Evolutionary conservation across 2,113 vertebrate genomes (phyloP), one percentile per base, ranked within the genome.

Genomic region (Mohoua ochrocephala): DNA sequence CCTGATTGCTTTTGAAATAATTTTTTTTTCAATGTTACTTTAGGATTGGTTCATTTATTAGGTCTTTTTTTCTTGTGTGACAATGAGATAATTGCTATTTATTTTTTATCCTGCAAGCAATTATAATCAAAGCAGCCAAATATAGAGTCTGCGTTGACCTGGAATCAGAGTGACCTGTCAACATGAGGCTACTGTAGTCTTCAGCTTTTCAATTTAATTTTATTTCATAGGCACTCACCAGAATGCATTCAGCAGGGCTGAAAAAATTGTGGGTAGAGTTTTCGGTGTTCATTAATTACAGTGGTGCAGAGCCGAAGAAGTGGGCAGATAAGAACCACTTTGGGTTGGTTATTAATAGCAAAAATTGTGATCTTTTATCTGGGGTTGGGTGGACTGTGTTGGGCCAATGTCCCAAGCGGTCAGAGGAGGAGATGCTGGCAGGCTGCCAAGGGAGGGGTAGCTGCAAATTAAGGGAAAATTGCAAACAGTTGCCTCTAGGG

Each of bases 81-180:
- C 94, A 93, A 82, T 93, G 91, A 95, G 91, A 93, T 97, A 97
- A 97, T 96, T 96, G 94, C 91, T 94, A 68, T 95, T 93, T 96
- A 84, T 93, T 96, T 95, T 95, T 93, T 91, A 79, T 93, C 67
- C 37, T 77, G n/a, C 91, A 53, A 92, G 93, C 91, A 93, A 87
- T 96, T 96, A 87, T 57, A 93, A 96, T 94, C 92, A 89, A 89
- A 92, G 88, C 57, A 79, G 65, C 52, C 61, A 76, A 92, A 94
- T 92, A 93, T 31, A 92, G 91, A 84, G n/a, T 70, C 68, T 81
- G 37, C 73, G 91, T 82, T 89, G 92, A 94, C 90, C 88, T 93
- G 88, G 57, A 93, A 87, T 94, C 65, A 75, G 76, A 68, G 65
- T 97, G 96, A 94, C 95, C 91, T 71, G 86, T 90, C 91, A 95